These are phyloP conservation scores for Bedellia somnulentella DNA, from an alignment of 2,888 invertebrate species.

Conservation along the genomic window DNA sequence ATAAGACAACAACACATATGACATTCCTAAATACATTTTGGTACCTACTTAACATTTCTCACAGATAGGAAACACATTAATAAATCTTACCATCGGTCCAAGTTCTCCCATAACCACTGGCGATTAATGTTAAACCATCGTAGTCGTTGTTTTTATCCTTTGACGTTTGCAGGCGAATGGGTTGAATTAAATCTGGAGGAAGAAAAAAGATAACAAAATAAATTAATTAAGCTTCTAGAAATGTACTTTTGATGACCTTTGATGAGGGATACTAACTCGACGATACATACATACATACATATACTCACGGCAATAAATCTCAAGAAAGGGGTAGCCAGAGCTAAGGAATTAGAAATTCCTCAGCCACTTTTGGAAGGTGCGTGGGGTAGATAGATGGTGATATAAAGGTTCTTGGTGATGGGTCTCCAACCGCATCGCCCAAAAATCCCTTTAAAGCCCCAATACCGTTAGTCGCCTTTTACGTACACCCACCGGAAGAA, in stretches of 20 bases:
- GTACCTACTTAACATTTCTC: not conserved
- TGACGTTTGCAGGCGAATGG: constrained; percentile 28
- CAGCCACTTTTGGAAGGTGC: too few relatives aligned
- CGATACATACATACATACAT: too few relatives aligned
- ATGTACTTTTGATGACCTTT: not conserved
- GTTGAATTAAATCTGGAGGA: constrained; percentile 20
- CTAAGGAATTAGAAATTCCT: too few relatives aligned
- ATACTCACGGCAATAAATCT: too few relatives aligned
- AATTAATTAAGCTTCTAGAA: not conserved
- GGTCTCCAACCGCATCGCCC: too few relatives aligned
- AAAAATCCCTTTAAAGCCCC: too few relatives aligned
- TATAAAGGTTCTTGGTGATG: too few relatives aligned
- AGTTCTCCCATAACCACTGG: constrained; percentile 37
- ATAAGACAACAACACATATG: too few relatives aligned
- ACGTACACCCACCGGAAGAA: too few relatives aligned
- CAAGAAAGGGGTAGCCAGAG: too few relatives aligned
- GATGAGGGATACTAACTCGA: not conserved
- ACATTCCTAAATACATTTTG: not conserved
- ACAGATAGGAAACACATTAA: not conserved
- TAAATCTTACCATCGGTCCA: constrained; percentile 31
- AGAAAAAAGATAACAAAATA: not conserved
- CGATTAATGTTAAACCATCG: constrained; percentile 16
- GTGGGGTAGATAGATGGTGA: too few relatives aligned
- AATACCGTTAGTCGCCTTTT: too few relatives aligned
- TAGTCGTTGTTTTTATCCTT: constrained; percentile 27